Conservation (phyloP, 1,140 invertebrate species). For the Melanaphis sacchari region DNA sequence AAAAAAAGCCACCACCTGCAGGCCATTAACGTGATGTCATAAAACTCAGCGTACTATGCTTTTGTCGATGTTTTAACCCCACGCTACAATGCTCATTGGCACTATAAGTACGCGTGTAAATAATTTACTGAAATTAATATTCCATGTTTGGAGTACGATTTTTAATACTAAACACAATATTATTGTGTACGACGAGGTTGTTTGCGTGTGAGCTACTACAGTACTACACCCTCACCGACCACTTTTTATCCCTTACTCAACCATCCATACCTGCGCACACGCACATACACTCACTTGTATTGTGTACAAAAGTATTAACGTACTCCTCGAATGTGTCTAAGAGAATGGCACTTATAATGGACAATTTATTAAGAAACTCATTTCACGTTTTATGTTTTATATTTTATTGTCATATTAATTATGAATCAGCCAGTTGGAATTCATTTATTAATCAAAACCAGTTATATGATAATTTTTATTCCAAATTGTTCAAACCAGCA, state of each 20-base stretch:
- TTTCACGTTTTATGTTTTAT: too few species aligned
- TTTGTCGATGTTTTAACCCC: not conserved
- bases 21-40: not conserved
- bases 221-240: not conserved
- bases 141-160: not conserved
- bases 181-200: not conserved
- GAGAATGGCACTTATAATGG: too few species aligned
- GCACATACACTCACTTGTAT: not conserved
- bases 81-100: not conserved
- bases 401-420: too few species aligned
- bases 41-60: not conserved
- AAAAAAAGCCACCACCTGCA: not conserved
- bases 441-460: too few species aligned
- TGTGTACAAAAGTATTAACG: not conserved
- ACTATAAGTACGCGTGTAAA: not conserved
- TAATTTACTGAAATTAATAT: not conserved
- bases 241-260: not conserved
- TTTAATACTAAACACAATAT: not conserved
- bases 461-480: too few species aligned
- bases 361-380: too few species aligned
- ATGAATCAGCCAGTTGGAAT: too few species aligned
- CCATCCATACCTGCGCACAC: not conserved
- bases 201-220: not conserved
- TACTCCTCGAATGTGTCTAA: too few species aligned
- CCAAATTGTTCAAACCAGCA: too few species aligned